Evolutionary conservation across 92 coral and sea anemone genomes (phyloP).

Genomic region (Siderastrea siderea): DNA sequence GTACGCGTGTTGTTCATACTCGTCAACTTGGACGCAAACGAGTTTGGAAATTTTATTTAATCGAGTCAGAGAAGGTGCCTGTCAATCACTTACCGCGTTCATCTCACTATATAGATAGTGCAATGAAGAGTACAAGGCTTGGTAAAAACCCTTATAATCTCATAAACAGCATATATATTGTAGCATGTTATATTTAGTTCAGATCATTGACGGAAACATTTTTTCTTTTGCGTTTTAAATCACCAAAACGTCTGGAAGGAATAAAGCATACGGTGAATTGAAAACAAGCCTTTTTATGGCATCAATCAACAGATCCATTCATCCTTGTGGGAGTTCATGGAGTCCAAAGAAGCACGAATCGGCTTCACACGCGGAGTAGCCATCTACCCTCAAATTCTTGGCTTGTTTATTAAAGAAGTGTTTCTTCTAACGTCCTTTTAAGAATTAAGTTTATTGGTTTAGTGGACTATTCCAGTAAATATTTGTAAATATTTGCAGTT

Average conservation of each 20-base stretch:
- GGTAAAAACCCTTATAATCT: background rate
- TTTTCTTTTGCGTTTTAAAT: background rate
- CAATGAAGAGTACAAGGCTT: background rate
- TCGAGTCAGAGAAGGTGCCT: too few relatives aligned
- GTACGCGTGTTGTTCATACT: too few relatives aligned
- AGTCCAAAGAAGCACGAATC: background rate
- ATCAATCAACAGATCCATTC: constrained; percentile 15
- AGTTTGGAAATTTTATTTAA: too few relatives aligned
- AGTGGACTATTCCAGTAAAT: too few relatives aligned
- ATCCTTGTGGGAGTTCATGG: constrained; percentile 5
- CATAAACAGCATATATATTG: background rate
- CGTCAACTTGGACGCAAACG: too few relatives aligned
- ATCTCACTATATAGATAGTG: too few relatives aligned
- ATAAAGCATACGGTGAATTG: background rate
- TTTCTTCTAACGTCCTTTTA: background rate
- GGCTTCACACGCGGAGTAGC: background rate
- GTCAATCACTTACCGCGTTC: too few relatives aligned
- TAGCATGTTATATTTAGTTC: background rate
- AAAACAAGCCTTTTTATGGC: background rate
- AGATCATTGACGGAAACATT: background rate
- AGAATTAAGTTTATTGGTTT: too few relatives aligned
- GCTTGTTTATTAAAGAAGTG: background rate
- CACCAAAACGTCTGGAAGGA: background rate
- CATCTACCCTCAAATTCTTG: background rate
- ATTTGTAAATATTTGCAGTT: too few relatives aligned